A percentile compares a stretch with the other conserved stretches of the same genome.
These are phyloP conservation scores for Hypomesus transpacificus DNA, from an alignment of 2,113 vertebrate genomes.

Conservation along the genomic window DNA sequence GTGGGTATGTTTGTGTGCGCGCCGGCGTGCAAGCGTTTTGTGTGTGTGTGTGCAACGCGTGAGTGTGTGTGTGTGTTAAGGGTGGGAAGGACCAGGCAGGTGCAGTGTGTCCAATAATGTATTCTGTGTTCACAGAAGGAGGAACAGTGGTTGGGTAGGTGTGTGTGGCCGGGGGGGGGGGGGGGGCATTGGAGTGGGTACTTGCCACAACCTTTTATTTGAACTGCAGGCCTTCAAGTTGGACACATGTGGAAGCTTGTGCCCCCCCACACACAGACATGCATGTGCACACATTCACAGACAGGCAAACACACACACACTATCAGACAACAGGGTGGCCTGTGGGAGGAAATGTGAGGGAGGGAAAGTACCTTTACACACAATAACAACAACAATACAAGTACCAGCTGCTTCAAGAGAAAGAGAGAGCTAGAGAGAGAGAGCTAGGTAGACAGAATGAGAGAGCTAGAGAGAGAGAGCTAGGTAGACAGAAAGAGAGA, in stretches of 20 bases:
- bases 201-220: neutral
- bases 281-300: conserved; percentile 15
- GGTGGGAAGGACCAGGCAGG: neutral
- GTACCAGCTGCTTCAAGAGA: no score
- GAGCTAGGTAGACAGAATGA: no score
- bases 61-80: conserved; percentile 11
- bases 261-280: no score
- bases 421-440: no score
- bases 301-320: conserved; percentile 23
- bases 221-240: no score
- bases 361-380: conserved; percentile 59
- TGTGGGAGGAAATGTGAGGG: conserved; percentile 62
- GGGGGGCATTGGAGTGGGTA: neutral
- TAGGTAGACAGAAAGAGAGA: no score
- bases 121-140: no score
- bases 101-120: no score
- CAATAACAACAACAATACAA: conserved; percentile 57
- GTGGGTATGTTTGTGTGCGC: neutral
- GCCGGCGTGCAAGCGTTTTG: neutral
- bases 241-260: no score
- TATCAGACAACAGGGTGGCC: conserved; percentile 53
- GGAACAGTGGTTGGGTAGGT: no score
- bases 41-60: neutral
- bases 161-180: neutral
- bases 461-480: no score